phyloP scores from a whole-genome alignment of 2,113 vertebrate genomes.

The Mungos mungo region DNA sequence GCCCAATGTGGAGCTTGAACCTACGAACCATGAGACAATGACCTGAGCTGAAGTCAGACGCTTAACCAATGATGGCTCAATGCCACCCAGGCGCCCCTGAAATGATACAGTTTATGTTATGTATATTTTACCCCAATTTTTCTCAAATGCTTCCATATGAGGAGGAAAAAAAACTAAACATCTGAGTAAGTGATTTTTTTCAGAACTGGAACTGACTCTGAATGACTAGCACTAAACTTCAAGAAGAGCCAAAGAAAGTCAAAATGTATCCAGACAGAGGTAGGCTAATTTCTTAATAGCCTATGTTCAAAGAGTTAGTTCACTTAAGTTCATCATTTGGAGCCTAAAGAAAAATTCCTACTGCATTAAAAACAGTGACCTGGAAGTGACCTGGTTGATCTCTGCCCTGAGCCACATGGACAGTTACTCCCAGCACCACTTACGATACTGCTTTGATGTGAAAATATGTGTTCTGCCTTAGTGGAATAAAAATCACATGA shows the following conservation, averaged over 20 bases:
- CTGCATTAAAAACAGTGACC: not conserved
- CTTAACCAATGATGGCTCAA: no score
- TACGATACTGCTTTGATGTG: not conserved
- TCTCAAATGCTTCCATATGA: not conserved
- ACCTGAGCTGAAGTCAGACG: no score
- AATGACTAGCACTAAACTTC: not conserved
- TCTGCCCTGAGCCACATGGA: not conserved
- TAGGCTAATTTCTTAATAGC: not conserved
- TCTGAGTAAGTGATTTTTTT: not conserved
- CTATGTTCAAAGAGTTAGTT: constrained; percentile 8
- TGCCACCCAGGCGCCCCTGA: no score
- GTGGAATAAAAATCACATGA: not conserved
- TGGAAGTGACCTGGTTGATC: not conserved
- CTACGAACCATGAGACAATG: no score
- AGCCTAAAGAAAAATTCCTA: not conserved
- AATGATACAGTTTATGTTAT: not conserved
- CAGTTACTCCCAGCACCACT: not conserved
- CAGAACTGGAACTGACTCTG: not conserved
- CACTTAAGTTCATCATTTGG: constrained; percentile 1
- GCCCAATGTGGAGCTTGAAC: no score
- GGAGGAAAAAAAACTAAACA: not conserved
- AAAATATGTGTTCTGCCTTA: not conserved
- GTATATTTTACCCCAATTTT: not conserved
- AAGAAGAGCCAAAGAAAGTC: not conserved
- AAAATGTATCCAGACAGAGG: not conserved